Percentiles rank a stretch among this genome's conserved stretches.
These are phyloP conservation scores for Homarus gammarus DNA, from an alignment of 2,888 invertebrate species.

Conservation along the genomic window DNA sequence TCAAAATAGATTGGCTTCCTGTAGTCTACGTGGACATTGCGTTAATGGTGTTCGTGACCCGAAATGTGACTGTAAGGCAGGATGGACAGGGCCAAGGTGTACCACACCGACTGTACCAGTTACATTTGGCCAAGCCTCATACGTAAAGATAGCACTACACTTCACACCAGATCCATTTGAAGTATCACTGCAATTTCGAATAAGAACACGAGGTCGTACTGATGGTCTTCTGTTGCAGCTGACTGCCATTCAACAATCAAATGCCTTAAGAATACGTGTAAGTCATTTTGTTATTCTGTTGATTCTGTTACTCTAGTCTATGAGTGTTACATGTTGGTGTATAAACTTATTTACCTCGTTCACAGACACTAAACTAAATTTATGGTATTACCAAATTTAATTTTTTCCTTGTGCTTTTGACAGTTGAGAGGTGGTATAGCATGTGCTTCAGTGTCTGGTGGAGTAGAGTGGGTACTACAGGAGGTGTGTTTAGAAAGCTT, in stretches of 20 bases:
- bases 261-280: slow-evolving; percentile 30
- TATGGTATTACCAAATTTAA: neutral
- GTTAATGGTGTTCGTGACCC: slow-evolving; percentile 36
- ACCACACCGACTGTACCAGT: slow-evolving; percentile 46
- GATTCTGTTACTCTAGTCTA: too few relatives aligned
- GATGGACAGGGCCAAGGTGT: slow-evolving; percentile 62
- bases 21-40: slow-evolving; percentile 59
- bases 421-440: slow-evolving; percentile 58
- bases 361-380: neutral
- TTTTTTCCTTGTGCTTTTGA: neutral
- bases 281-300: slow-evolving; percentile 12
- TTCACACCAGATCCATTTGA: slow-evolving; percentile 60
- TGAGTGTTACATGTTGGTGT: neutral
- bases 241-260: slow-evolving; percentile 18
- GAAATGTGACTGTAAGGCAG: slow-evolving; percentile 50
- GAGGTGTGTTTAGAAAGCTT: slow-evolving; percentile 59
- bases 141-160: slow-evolving; percentile 58
- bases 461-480: neutral
- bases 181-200: slow-evolving; percentile 51
- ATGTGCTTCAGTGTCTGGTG: slow-evolving; percentile 32
- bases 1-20: slow-evolving; percentile 7
- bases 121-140: slow-evolving; percentile 41
- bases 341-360: neutral
- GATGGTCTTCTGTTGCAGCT: slow-evolving; percentile 60
- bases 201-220: slow-evolving; percentile 48